Base-by-base conservation (phyloP, 2,113 vertebrate genomes). In the Hippopotamus amphibius region DNA sequence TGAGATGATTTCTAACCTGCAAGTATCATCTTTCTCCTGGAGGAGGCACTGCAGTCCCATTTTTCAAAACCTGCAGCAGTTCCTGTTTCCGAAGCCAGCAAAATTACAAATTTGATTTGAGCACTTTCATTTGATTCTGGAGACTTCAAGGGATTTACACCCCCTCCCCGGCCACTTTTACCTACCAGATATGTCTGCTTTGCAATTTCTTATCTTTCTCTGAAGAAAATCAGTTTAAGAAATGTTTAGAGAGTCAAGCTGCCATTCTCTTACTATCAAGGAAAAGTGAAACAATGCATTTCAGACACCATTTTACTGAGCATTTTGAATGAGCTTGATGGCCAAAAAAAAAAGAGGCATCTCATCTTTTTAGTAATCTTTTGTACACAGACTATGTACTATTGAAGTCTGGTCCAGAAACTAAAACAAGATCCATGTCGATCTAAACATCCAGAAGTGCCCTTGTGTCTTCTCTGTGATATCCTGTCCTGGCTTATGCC, bases 41-140 rank as follows among this genome's bases (percentile, higher is more conserved):
- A 97, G 98, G 97, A 97, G 98, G 97, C 98, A 88, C n/a, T 97
- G 91, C n/a, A 95, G 94, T 68, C 94, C 96, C 81, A 98, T 89
- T 95, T 97, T 96, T 97, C 68, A 88, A 89, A 97, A 90, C 21
- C 17, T 2, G 22, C 24, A n/a, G 72, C 59, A 14, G 71, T 90
- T 55, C 46, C 28, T 50, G 48, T 71, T 83, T 71, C 59, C 28
- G 71, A 92, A 90, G 33, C 43, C 43, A 24, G 57, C 50, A 82
- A 65, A 88, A 86, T 93, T 16, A 79, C 6, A 59, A 85, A 91
- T 80, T 88, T 89, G 71, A 16, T 50, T 90, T 33, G 48, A 87
- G 63, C 83, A 46, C 59, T 93, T 95, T 92, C 82, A 65, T 59
- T 97, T 96, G 96, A 80, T 74, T 93, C 88, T 85, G 83, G 50